These are phyloP conservation scores for Sebastes ruberrimus DNA, from an alignment of 2,797 vertebrate species.

Conservation along the genomic window DNA sequence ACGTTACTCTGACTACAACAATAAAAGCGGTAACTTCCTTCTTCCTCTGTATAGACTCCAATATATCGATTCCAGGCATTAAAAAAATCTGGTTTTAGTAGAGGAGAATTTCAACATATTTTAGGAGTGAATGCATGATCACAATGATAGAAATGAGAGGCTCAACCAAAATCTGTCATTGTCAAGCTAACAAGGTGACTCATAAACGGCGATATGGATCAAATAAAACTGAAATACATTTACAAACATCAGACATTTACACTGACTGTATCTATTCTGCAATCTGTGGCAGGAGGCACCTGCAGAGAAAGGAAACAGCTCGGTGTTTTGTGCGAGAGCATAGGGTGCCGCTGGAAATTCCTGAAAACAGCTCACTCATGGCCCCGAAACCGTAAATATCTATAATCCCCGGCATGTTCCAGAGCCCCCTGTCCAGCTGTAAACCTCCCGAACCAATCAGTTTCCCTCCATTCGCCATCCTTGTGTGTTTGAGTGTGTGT, in stretches of 20 bases:
- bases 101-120: constrained; percentile 15
- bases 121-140: neutral
- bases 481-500: neutral
- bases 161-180: neutral
- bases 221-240: constrained; percentile 9
- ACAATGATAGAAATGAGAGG: neutral
- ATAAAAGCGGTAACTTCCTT: too few species aligned
- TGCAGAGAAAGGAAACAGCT: constrained; percentile 27
- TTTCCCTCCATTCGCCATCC: neutral
- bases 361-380: neutral
- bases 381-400: neutral
- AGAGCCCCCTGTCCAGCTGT: neutral
- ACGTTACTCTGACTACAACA: too few species aligned
- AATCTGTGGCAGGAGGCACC: neutral
- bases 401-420: neutral
- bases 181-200: neutral
- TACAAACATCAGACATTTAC: neutral
- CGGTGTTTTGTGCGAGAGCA: neutral
- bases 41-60: too few species aligned
- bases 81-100: neutral
- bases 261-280: neutral
- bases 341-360: neutral
- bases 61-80: too few species aligned
- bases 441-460: neutral
- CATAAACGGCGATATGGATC: constrained; percentile 6